Percentiles rank a stretch among this genome's conserved stretches.
These are phyloP conservation scores for Acipenser oxyrinchus DNA, from an alignment of 2,797 vertebrate genomes.

Conservation along the genomic window DNA sequence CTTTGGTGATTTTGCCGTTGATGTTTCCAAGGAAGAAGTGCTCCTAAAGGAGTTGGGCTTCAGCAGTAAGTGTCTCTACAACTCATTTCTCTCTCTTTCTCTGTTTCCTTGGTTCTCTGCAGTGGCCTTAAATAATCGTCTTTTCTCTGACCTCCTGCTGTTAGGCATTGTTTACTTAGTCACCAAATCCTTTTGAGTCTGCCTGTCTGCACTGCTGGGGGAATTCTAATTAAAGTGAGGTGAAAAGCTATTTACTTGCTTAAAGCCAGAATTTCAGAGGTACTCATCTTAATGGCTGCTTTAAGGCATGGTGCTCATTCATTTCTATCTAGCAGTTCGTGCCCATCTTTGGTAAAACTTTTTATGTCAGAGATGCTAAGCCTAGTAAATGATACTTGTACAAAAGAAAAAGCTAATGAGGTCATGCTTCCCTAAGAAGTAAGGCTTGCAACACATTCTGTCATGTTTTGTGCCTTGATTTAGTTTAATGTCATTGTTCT, in stretches of 20 bases:
- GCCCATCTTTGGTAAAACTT: no score
- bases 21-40: conserved; percentile 75
- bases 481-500: no score
- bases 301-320: no score
- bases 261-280: conserved; percentile 18
- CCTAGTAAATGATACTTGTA: no score
- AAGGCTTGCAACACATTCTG: no score
- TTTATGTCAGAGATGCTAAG: no score
- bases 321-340: no score
- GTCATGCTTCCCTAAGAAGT: no score
- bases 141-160: not conserved
- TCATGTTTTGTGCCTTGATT: no score
- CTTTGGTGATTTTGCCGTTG: conserved; percentile 85
- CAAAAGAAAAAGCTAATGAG: no score
- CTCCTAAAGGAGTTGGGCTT: conserved; percentile 80
- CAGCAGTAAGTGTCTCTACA: conserved; percentile 59
- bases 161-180: not conserved
- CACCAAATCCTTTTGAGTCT: not conserved
- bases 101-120: conserved; percentile 14
- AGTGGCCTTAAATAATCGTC: conserved; percentile 15
- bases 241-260: conserved; percentile 24
- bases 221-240: not conserved
- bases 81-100: conserved; percentile 17
- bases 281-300: no score
- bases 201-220: not conserved